Evolutionary conservation across 2,888 invertebrate genomes (phyloP), one percentile per base, ranked within the genome.

Genomic region (Stenoptilia bipunctidactyla): DNA sequence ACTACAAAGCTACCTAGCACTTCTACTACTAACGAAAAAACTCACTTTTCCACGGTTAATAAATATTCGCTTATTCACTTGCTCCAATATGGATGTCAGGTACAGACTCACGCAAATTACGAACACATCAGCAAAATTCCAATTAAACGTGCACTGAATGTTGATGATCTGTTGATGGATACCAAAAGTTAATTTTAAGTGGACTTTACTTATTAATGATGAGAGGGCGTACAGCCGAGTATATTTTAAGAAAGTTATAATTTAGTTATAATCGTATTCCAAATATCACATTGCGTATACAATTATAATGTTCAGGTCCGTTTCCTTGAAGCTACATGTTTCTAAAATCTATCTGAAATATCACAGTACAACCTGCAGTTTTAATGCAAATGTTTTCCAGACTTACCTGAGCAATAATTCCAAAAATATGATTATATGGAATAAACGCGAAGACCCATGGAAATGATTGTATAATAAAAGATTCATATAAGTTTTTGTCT

Each of bases 111-210:
- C 73, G 36, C 90, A 74, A 51, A 90, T 90, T 9, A 91, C 87
- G 54, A 91, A 90, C 2, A 90, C 59, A 55, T 90, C 90, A 45
- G 87, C 85, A 44, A 87, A 91, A 52, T 88, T 91, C 91, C 91
- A 91, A 1, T 86, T 85, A 41, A 91, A 90, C 0, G 90, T 89
- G 15, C 86, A 80, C 35, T 88, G 71, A 13, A 88, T 49, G 55
- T 89, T 89, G 6, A 85, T 50, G 5, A 76, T 45, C 75, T 75
- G 53, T 25, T n/a, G n/a, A n/a, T n/a, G n/a, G n/a, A n/a, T n/a
- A n/a, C n/a, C n/a, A n/a, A n/a, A 63, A 60, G 9, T 25, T 8
- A 25, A 25, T 5, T 25, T 25, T 5, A 25, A 8, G 27, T 9
- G 6, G 27, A 8, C 27, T 25, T 25, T 25, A 5, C 9, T 9